Conservation (phyloP, 2,113 vertebrate species). For the Lanius collurio region DNA sequence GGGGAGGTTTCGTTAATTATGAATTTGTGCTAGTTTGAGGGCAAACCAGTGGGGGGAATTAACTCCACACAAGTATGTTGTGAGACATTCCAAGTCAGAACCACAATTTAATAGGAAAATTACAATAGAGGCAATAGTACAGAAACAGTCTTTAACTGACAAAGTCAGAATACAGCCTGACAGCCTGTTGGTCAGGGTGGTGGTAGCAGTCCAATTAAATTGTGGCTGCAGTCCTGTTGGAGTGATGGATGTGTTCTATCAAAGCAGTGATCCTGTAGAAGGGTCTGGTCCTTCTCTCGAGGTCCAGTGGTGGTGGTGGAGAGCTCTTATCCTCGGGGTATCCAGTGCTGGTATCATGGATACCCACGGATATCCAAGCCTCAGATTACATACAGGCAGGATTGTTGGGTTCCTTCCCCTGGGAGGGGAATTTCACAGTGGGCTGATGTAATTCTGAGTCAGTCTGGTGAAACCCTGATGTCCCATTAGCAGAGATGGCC, state of each 20-base stretch:
- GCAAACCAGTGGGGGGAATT: neutral
- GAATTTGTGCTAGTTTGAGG: neutral
- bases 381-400: neutral
- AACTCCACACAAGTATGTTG: neutral
- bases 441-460: neutral
- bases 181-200: too few relatives aligned
- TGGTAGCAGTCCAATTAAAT: neutral
- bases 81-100: too few relatives aligned
- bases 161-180: neutral
- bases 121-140: neutral
- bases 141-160: neutral
- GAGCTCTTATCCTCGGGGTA: neutral
- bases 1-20: neutral
- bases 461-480: too few relatives aligned
- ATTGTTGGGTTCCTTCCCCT: neutral
- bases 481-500: neutral
- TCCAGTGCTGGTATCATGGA: neutral
- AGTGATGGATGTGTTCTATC: neutral
- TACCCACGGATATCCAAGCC: neutral
- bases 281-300: neutral
- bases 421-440: neutral
- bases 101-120: neutral
- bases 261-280: neutral
- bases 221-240: neutral
- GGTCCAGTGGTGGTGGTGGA: neutral